Base-by-base conservation (phyloP, 2,888 invertebrate species). In the Andrena dorsata region DNA sequence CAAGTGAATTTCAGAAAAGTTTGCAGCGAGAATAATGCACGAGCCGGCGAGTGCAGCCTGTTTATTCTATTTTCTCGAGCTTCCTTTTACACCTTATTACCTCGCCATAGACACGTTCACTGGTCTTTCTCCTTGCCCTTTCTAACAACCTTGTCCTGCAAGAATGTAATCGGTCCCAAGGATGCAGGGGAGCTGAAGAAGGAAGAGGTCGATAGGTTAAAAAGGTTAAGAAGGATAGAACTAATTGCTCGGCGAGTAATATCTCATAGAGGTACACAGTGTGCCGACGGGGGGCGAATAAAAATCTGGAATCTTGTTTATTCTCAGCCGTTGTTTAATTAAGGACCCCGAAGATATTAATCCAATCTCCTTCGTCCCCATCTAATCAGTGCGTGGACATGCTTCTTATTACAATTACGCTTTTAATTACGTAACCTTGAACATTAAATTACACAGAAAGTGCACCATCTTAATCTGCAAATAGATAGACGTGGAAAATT, bases 121-220 rank as follows among this genome's bases (percentile, higher is more conserved):
- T 41, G 68, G 72, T 82, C 82, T 76, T 76, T 76, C 80, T 76
- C 76, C 69, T 53, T 73, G 76, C 81, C 81, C 72, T 82, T 80
- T 82, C 82, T 76, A 82, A 81, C 82, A 82, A 81, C 82, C 82
- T 82, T 81, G 82, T 82, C 81, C 82, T 56, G 82, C 82, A 61
- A 81, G 82, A 81, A 80, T 76, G 82, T 82, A 80, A 80, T 82
- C 80, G 82, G 71, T 69, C 73, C 76, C 82, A 82, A 76, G 82
- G 81, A 76, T 81, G 76, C 76, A 26, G 76, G 64, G 41, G n/a
- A 49, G 63, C 80, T 32, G 71, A 64, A 63, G 80, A 56, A 80
- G 49, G 82, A 69, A 69, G 65, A 73, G 82, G 76, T 72, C 82
- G 76, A 73, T 80, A 69, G 72, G 82, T 81, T 76, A 77, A 82